phyloP scores from a whole-genome alignment of 2,888 invertebrate species.

The Polydrusus pterygomalis region DNA sequence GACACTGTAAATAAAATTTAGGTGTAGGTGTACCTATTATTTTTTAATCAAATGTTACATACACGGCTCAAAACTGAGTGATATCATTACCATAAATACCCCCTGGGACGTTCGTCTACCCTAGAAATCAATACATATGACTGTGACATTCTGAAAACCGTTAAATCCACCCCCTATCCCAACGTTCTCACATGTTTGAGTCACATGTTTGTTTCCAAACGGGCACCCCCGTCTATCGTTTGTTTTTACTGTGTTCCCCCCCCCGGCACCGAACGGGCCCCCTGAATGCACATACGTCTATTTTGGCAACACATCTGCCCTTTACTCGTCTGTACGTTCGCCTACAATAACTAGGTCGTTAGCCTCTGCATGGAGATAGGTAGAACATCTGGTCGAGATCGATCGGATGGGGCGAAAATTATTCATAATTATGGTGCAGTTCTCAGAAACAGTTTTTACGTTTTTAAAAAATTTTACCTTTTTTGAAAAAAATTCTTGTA shows the following conservation, averaged over 20 bases:
- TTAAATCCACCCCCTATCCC: slow-evolving; percentile 28
- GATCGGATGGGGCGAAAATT: slow-evolving; percentile 6
- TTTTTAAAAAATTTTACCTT: too few relatives aligned
- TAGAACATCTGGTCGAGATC: slow-evolving; percentile 23
- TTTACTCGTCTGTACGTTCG: slow-evolving; percentile 12
- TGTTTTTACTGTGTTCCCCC: slow-evolving; percentile 36
- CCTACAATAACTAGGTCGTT: slow-evolving; percentile 45
- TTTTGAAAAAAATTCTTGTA: too few relatives aligned
- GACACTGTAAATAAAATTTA: too few relatives aligned
- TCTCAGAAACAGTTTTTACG: neutral
- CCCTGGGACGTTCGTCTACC: neutral
- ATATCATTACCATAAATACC: neutral
- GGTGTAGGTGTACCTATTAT: too few relatives aligned
- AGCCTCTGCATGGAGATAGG: slow-evolving; percentile 21
- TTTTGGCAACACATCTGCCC: slow-evolving; percentile 50
- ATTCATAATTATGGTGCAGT: neutral
- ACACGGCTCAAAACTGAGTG: neutral
- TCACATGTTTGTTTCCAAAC: slow-evolving; percentile 47
- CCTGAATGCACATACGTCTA: slow-evolving; percentile 35
- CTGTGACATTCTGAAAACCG: slow-evolving; percentile 19
- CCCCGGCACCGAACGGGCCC: slow-evolving; percentile 37
- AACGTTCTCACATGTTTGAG: slow-evolving; percentile 23
- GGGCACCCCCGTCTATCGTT: slow-evolving; percentile 48
- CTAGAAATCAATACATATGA: slow-evolving; percentile 22
- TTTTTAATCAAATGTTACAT: neutral